Percentiles rank a stretch among this genome's conserved stretches.
Evolutionary conservation across 2,888 invertebrate genomes (phyloP).

Genomic region (Rhingia rostrata): DNA sequence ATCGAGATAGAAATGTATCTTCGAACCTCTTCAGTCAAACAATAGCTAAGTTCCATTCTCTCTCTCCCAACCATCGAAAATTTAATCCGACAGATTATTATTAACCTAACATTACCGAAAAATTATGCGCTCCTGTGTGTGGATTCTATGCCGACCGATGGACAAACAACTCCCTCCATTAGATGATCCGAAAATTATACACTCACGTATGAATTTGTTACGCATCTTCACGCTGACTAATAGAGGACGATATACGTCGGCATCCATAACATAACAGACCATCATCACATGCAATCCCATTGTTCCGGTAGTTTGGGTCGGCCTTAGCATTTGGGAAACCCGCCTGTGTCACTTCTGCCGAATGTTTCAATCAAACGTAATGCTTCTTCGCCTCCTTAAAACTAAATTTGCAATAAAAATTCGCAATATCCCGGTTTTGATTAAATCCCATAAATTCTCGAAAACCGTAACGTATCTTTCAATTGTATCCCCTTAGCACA

Average conservation of each 20-base stretch:
- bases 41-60: conserved; percentile 10
- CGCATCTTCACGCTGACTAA: conserved; percentile 63
- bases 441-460: conserved; percentile 72
- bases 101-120: conserved; percentile 71
- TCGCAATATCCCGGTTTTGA: conserved; percentile 66
- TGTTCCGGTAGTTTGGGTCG: conserved; percentile 28
- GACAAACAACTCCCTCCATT: conserved; percentile 71
- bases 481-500: conserved; percentile 24
- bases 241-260: conserved; percentile 22
- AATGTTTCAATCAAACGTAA: conserved; percentile 55
- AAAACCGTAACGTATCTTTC: conserved; percentile 49
- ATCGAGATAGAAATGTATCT: conserved; percentile 30
- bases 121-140: conserved; percentile 57
- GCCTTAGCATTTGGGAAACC: conserved; percentile 17
- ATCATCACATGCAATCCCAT: not conserved
- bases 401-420: conserved; percentile 69
- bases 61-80: conserved; percentile 53
- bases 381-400: conserved; percentile 26
- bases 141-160: conserved; percentile 27
- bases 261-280: not conserved
- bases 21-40: conserved; percentile 16
- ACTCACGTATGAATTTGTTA: conserved; percentile 52
- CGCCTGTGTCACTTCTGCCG: conserved; percentile 15
- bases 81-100: conserved; percentile 72
- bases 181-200: conserved; percentile 70